Evolutionary conservation across 2,888 invertebrate species (phyloP).

Genomic region (Metopia argyrocephala): DNA sequence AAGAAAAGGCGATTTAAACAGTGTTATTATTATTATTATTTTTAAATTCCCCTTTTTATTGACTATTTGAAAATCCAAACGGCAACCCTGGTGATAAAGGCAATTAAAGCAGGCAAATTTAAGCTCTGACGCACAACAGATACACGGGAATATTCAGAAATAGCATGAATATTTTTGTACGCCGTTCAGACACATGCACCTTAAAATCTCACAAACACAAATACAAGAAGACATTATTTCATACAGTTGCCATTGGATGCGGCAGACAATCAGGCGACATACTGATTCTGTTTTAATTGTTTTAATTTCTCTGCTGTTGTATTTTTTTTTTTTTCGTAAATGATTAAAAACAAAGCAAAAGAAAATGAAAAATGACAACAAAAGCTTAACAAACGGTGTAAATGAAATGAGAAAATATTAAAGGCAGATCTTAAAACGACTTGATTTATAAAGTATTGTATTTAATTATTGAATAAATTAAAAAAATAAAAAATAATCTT

Average conservation of each 20-base stretch:
- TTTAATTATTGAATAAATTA: too few relatives aligned
- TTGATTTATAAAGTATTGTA: neutral
- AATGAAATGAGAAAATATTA: neutral
- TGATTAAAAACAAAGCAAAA: neutral
- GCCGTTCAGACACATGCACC: neutral
- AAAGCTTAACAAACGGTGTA: conserved; percentile 4
- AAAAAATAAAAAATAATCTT: neutral
- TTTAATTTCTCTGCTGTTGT: too few relatives aligned
- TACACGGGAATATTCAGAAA: conserved; percentile 20
- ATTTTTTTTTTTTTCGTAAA: conserved; percentile 31
- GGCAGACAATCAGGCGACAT: conserved; percentile 59
- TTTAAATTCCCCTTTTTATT: too few relatives aligned
- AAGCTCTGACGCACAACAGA: conserved; percentile 26
- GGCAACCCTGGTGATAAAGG: too few relatives aligned
- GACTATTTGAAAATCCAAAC: too few relatives aligned
- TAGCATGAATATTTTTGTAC: conserved; percentile 30
- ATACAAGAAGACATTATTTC: neutral
- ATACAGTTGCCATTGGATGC: neutral
- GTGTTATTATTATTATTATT: too few relatives aligned
- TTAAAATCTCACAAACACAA: conserved; percentile 5
- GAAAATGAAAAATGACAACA: neutral
- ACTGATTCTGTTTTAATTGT: conserved; percentile 46
- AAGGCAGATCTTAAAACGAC: conserved; percentile 22
- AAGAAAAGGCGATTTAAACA: too few relatives aligned
- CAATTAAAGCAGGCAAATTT: conserved; percentile 59